Evolutionary conservation across 2,888 invertebrate species (phyloP).

Genomic region (Papilio gigon): DNA sequence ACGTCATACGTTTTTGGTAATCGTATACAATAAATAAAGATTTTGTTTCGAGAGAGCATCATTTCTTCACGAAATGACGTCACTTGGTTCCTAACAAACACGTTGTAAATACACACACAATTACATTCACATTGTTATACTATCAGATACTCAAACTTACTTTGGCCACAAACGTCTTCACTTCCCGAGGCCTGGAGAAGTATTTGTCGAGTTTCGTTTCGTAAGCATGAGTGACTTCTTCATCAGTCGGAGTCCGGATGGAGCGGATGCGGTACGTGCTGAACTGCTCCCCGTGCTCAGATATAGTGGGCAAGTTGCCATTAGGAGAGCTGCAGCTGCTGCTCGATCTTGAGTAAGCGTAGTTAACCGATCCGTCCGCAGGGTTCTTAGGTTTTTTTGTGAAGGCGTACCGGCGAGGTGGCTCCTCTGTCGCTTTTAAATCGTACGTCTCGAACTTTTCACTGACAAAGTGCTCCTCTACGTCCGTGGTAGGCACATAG

Average conservation of each 20-base stretch:
- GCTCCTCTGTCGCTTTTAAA: constrained; percentile 66
- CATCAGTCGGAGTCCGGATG: constrained; percentile 53
- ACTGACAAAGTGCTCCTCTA: constrained; percentile 69
- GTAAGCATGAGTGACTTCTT: constrained; percentile 59
- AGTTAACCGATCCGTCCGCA: constrained; percentile 73
- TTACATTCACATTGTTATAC: constrained; percentile 2
- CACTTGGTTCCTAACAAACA: constrained; percentile 2
- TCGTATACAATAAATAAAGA: not conserved
- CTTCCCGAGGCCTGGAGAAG: constrained; percentile 69
- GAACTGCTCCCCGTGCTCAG: constrained; percentile 73
- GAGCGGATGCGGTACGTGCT: constrained; percentile 67
- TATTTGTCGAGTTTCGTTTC: constrained; percentile 75
- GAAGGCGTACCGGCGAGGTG: constrained; percentile 68
- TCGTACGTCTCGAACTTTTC: constrained; percentile 77
- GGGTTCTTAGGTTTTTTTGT: constrained; percentile 75
- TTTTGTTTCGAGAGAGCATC: not conserved
- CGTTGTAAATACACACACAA: constrained; percentile 6
- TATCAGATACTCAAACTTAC: constrained; percentile 53
- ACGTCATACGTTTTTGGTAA: not conserved
- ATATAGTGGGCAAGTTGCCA: constrained; percentile 74
- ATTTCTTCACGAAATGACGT: not conserved
- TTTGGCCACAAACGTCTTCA: constrained; percentile 67
- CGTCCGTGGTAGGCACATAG: constrained; percentile 72
- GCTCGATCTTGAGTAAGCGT: constrained; percentile 74
- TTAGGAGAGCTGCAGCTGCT: constrained; percentile 76